Conservation (phyloP, 1,140 invertebrate genomes). For the Colletes latitarsis region DNA sequence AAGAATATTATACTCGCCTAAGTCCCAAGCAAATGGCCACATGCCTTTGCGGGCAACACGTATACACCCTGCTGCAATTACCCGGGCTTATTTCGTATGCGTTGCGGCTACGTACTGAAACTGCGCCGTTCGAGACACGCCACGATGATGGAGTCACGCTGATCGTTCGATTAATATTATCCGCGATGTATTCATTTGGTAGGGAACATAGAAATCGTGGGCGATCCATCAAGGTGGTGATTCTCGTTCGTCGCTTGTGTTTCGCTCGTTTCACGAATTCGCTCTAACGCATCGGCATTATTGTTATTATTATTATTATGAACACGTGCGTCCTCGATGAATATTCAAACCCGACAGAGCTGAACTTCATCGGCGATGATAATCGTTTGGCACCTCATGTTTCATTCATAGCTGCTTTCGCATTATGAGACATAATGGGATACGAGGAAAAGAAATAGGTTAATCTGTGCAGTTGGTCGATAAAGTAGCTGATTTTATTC, state of each 20-base stretch:
- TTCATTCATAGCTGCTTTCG: conserved; percentile 35
- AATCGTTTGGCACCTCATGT: conserved; percentile 36
- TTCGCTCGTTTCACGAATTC: conserved; percentile 2
- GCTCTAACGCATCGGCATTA: conserved; percentile 12
- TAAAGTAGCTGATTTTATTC: background rate
- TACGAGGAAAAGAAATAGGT: conserved; percentile 2
- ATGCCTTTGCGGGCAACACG: background rate
- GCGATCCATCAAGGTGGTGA: conserved; percentile 43
- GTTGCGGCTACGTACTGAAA: background rate
- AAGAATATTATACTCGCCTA: background rate
- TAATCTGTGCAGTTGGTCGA: background rate
- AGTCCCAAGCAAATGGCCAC: too few species aligned
- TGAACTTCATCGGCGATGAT: conserved; percentile 49
- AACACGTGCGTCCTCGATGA: conserved; percentile 57
- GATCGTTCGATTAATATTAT: conserved; percentile 35
- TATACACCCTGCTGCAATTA: background rate
- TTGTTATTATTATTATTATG: conserved; percentile 45
- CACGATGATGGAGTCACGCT: conserved; percentile 4
- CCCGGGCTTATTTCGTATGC: background rate
- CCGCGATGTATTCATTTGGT: background rate
- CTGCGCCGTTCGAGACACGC: background rate
- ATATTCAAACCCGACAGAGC: conserved; percentile 50
- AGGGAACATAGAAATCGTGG: conserved; percentile 33
- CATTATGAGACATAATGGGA: conserved; percentile 25
- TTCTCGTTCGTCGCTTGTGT: background rate